Evolutionary conservation across 23 tunicate genomes (phyloP).

Genomic region (Ciona savignyi): DNA sequence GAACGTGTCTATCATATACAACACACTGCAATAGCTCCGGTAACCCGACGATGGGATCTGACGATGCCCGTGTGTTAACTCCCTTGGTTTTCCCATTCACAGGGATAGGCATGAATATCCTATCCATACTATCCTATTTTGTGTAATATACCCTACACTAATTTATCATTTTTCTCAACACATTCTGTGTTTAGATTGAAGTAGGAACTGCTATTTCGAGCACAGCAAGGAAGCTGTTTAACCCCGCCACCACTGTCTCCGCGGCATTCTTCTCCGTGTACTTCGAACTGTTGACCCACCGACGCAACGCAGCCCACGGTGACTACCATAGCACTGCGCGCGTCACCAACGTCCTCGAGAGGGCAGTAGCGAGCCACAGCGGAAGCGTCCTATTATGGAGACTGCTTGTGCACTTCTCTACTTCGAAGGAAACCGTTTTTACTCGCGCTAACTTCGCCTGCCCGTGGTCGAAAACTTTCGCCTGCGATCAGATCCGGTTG

Average conservation of each 20-base stretch:
- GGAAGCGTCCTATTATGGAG: slow-evolving; percentile 23
- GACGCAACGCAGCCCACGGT: not conserved
- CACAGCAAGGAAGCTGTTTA: slow-evolving; percentile 21
- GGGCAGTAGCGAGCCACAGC: slow-evolving; percentile 7
- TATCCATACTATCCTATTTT: not conserved
- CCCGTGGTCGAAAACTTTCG: slow-evolving; percentile 71
- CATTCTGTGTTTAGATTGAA: slow-evolving; percentile 22
- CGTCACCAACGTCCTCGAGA: slow-evolving; percentile 15
- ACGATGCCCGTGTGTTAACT: too few species aligned
- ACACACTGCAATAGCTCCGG: too few species aligned
- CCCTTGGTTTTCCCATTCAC: too few species aligned
- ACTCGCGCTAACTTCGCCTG: slow-evolving; percentile 43
- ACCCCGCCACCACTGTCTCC: not conserved
- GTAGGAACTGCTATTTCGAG: slow-evolving; percentile 40
- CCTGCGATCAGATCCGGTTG: slow-evolving; percentile 32
- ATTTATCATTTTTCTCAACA: not conserved
- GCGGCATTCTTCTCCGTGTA: slow-evolving; percentile 25
- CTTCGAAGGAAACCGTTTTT: slow-evolving; percentile 12
- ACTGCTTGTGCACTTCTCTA: not conserved
- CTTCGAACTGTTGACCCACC: slow-evolving; percentile 27
- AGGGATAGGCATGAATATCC: too few species aligned
- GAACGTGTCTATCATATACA: not conserved
- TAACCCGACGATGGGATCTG: too few species aligned
- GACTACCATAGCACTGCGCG: slow-evolving; percentile 11
- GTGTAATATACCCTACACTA: not conserved